A percentile compares a stretch with the other conserved stretches of the same genome.
Conservation (phyloP, 2,113 vertebrate genomes). For the Myiopsitta monachus region DNA sequence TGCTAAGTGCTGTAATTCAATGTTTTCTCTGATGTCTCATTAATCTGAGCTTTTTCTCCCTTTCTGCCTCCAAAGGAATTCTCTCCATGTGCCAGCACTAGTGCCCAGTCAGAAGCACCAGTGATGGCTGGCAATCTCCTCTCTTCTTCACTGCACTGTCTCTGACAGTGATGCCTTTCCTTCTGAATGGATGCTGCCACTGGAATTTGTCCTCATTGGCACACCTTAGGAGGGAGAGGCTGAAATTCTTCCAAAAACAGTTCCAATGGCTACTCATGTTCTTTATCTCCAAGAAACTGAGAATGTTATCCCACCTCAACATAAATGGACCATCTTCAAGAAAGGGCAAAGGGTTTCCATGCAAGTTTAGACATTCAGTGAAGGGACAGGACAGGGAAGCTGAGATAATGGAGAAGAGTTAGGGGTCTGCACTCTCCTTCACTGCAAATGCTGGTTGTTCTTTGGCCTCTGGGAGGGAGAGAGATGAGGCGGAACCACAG, state of each 20-base stretch:
- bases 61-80: background rate
- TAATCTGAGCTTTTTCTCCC: background rate
- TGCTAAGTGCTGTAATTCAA: background rate
- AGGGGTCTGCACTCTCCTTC: background rate
- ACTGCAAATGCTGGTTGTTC: background rate
- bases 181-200: background rate
- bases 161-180: background rate
- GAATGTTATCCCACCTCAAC: background rate
- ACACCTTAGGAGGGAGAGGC: background rate
- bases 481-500: accelerated
- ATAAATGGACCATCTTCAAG: background rate
- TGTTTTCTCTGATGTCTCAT: background rate
- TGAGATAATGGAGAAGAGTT: background rate
- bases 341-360: background rate
- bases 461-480: background rate
- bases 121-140: background rate
- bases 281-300: background rate
- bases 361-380: background rate
- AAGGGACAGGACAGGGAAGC: background rate
- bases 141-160: background rate
- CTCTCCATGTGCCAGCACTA: background rate
- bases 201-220: background rate
- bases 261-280: background rate
- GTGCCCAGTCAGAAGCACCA: accelerated
- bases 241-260: background rate